Percentiles rank a stretch among this genome's conserved stretches.
Conservation (phyloP, 2,888 invertebrate species). For the Sarcophaga carnaria region DNA sequence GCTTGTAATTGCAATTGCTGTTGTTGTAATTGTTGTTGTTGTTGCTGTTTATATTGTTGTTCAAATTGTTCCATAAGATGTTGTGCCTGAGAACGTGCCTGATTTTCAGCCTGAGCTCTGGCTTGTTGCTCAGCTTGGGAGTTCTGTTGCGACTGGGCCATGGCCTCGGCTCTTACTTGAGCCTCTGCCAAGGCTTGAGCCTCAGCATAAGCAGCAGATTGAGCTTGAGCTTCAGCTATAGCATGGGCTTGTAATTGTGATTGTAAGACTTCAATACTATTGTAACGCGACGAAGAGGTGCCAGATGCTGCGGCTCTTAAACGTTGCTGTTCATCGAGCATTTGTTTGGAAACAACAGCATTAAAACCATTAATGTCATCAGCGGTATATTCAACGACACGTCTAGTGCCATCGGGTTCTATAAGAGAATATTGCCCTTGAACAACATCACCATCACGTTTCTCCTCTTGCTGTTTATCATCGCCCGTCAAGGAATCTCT, state of each 20-base stretch:
- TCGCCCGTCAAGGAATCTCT: constrained; percentile 83
- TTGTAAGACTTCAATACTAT: constrained; percentile 77
- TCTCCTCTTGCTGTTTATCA: constrained; percentile 83
- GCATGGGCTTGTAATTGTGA: constrained; percentile 78
- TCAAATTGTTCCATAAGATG: constrained; percentile 80
- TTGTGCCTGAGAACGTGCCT: constrained; percentile 82
- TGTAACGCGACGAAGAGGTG: constrained; percentile 74
- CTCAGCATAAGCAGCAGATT: constrained; percentile 72
- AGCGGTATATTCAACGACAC: constrained; percentile 83
- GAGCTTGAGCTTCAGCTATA: constrained; percentile 78
- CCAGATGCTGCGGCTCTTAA: constrained; percentile 63
- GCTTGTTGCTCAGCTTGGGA: constrained; percentile 79
- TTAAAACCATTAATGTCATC: constrained; percentile 83
- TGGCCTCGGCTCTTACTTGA: constrained; percentile 77
- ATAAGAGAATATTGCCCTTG: constrained; percentile 82
- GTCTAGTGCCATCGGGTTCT: constrained; percentile 83
- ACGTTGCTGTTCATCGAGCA: constrained; percentile 73
- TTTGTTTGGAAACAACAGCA: constrained; percentile 82
- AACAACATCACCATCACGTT: constrained; percentile 83
- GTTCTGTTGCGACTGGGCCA: constrained; percentile 75
- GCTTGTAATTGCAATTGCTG: constrained; percentile 76
- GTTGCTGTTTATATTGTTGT: constrained; percentile 78
- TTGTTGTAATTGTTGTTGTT: constrained; percentile 74
- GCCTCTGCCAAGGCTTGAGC: constrained; percentile 73
- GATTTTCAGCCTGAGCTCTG: constrained; percentile 84